Evolutionary conservation across 2,113 vertebrate genomes (phyloP), one percentile per base, ranked within the genome.

Genomic region (Dendrocopos noguchii): DNA sequence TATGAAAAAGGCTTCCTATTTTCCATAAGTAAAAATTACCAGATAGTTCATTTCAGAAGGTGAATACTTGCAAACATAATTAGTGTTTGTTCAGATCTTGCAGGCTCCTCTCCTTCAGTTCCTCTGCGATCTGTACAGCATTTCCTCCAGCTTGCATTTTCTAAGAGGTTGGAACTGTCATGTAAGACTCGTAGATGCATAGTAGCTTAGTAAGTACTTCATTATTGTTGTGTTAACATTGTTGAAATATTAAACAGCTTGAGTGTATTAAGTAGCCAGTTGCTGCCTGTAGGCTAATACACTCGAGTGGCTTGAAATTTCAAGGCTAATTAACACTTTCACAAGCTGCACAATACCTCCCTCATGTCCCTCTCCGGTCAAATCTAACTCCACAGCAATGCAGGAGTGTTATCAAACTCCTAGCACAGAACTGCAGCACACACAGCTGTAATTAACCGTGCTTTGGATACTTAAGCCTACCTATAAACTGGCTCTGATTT

Each of bases 391-490:
- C 29, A 53, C 44, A 39, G 25, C 44, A 39, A 3, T 0, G 0
- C 15, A 33, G 63, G 17, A 61, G 25, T 0, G 0, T 5, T 8
- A n/a, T 3, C 3, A 2, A 36, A 21, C 25, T 11, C 56, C 20
- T 8, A 2, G 9, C 17, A 2, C 86, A 72, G 44, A 50, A 16
- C 68, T 50, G 44, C 34, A 44, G 67, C 27, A 36, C 56, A 10
- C 16, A 18, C 39, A 68, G 55, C 31, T 87, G 34, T 15, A 50
- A 55, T 6, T 57, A 89, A 68, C 50, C 21, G 7, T 15, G 27
- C 53, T 77, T 70, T n/a, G 46, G 66, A 60, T 17, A 28, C 25
- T 47, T 27, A 22, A 47, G 11, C 34, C 53, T 22, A 25, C 31
- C 3, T 18, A 31, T 10, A 17, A 83, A 2, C 8, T 65, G 7